These are phyloP conservation scores for Macrosiphum euphorbiae DNA, from an alignment of 2,888 invertebrate genomes.

Conservation along the genomic window DNA sequence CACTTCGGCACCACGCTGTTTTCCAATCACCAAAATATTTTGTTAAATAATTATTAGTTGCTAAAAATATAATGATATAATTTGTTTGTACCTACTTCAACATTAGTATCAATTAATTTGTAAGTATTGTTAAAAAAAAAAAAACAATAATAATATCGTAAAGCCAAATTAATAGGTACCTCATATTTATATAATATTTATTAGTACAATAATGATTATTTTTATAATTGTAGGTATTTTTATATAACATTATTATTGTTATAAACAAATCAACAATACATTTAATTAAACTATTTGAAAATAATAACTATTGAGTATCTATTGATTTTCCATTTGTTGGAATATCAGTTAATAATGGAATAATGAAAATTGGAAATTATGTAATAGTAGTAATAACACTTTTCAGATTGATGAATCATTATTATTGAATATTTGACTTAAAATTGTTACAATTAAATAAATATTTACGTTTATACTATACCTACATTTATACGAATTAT, in stretches of 20 bases:
- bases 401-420: background rate
- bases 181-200: background rate
- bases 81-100: background rate
- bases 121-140: background rate
- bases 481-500: background rate
- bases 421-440: background rate
- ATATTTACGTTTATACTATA: background rate
- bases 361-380: background rate
- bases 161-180: background rate
- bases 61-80: background rate
- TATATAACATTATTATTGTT: background rate
- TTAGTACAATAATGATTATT: background rate
- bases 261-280: background rate
- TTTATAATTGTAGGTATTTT: background rate
- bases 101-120: background rate
- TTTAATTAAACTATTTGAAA: background rate
- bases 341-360: background rate
- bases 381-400: background rate
- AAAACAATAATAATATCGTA: background rate
- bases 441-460: background rate
- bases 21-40: background rate
- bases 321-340: background rate
- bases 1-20: background rate
- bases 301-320: background rate
- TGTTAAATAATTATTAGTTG: background rate